These are phyloP conservation scores for Marasmarcha lunaedactyla DNA, from an alignment of 2,888 invertebrate species.

Conservation along the genomic window DNA sequence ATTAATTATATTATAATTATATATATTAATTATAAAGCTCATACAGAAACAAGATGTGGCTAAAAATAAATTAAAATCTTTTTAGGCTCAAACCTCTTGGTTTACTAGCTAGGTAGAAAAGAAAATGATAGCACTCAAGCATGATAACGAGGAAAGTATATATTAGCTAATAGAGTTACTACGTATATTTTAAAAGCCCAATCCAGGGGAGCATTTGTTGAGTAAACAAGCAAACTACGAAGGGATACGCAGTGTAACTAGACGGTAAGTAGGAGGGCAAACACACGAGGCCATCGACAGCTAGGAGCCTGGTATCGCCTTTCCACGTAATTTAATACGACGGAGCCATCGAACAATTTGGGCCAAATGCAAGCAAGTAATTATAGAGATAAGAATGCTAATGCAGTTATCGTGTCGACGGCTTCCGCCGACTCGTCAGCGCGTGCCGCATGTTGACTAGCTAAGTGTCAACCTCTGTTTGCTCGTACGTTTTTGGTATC, in stretches of 20 bases:
- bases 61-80: no score
- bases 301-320: constrained; percentile 33
- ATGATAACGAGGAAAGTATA: constrained; percentile 38
- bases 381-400: constrained; percentile 70
- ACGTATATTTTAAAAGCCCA: constrained; percentile 36
- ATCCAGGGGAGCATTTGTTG: constrained; percentile 31
- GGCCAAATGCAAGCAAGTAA: constrained; percentile 67
- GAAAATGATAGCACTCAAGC: constrained; percentile 22
- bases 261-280: constrained; percentile 52
- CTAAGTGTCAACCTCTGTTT: constrained; percentile 3
- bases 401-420: constrained; percentile 68
- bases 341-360: constrained; percentile 55
- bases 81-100: no score
- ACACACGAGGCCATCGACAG: constrained; percentile 36
- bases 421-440: constrained; percentile 49
- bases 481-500: neutral
- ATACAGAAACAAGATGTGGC: no score
- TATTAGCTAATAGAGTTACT: constrained; percentile 44
- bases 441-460: constrained; percentile 22
- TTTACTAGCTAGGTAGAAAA: no score
- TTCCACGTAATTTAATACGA: constrained; percentile 52
- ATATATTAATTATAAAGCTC: no score
- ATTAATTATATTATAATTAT: no score
- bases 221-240: constrained; percentile 39
- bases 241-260: constrained; percentile 34